Conservation (phyloP, 2,113 vertebrate genomes). For the Synchiropus splendidus region DNA sequence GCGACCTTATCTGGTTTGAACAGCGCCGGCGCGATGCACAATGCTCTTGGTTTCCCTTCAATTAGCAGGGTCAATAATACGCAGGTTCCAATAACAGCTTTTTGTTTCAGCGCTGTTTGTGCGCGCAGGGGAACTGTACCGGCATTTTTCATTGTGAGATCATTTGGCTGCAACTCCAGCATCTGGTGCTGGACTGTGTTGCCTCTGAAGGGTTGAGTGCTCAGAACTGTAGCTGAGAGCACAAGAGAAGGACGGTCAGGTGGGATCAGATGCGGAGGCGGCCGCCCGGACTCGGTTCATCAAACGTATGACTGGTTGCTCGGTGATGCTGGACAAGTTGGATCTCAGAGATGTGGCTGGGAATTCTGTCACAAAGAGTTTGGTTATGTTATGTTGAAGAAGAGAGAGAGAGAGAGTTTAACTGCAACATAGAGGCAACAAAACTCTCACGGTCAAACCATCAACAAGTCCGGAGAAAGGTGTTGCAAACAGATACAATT, state of each 20-base stretch:
- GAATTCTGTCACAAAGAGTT: too few relatives aligned
- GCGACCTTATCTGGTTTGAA: constrained; percentile 73
- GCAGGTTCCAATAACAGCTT: constrained; percentile 65
- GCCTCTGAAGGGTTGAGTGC: too few relatives aligned
- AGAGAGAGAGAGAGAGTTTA: too few relatives aligned
- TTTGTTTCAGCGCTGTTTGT: constrained; percentile 61
- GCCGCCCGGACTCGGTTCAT: neutral
- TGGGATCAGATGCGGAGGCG: neutral
- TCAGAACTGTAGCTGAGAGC: constrained; percentile 35
- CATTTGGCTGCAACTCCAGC: constrained; percentile 44
- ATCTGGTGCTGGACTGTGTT: constrained; percentile 27
- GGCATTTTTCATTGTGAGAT: constrained; percentile 65
- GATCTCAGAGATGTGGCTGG: too few relatives aligned
- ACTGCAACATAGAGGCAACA: too few relatives aligned
- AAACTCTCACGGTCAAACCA: too few relatives aligned
- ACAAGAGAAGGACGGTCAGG: neutral
- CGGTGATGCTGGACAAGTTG: constrained; percentile 4
- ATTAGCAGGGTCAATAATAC: constrained; percentile 69
- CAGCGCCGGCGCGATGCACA: constrained; percentile 58
- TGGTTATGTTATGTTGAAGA: too few relatives aligned
- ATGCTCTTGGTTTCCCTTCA: constrained; percentile 63
- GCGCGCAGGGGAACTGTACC: constrained; percentile 63
- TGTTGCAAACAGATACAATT: too few relatives aligned
- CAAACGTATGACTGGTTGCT: neutral
- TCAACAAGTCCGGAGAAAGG: too few relatives aligned